Percentiles rank a stretch among this genome's conserved stretches.
Conservation (phyloP, 2,113 vertebrate species). For the Pipa parva region DNA sequence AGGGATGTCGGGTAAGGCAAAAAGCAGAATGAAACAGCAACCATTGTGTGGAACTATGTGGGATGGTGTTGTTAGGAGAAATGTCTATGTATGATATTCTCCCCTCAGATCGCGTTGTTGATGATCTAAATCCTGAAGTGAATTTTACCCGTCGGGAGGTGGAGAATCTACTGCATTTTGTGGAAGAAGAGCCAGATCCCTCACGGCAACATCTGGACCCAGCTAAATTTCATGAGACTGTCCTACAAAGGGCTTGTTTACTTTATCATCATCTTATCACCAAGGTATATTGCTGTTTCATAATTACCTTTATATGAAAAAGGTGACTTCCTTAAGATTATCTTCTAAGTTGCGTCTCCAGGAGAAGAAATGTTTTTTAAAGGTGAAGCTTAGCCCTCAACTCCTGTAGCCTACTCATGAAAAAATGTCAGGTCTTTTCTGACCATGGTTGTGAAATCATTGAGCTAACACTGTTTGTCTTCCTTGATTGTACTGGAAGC, state of each 20-base stretch:
- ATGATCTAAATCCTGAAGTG: constrained; percentile 94
- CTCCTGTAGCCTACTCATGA: too few species aligned
- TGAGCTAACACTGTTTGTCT: too few species aligned
- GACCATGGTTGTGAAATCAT: too few species aligned
- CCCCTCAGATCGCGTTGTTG: constrained; percentile 86
- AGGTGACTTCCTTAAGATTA: too few species aligned
- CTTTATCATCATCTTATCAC: constrained; percentile 89
- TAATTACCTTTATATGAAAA: too few species aligned
- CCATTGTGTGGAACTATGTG: too few species aligned
- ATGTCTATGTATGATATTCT: not conserved
- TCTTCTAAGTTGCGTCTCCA: too few species aligned
- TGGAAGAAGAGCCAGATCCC: constrained; percentile 84
- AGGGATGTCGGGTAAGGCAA: constrained; percentile 89
- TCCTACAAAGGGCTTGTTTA: constrained; percentile 79
- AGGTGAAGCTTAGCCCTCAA: too few species aligned
- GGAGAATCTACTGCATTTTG: constrained; percentile 96
- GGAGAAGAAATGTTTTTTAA: too few species aligned
- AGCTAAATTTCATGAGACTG: constrained; percentile 59
- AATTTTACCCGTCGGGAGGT: constrained; percentile 95
- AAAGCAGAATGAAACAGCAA: not conserved
- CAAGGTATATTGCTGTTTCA: constrained; percentile 76
- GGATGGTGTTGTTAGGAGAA: not conserved
- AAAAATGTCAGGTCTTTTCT: too few species aligned
- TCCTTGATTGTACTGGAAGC: too few species aligned
- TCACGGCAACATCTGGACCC: constrained; percentile 55